These are phyloP conservation scores for Acromyrmex heyeri DNA, from an alignment of 1,140 invertebrate genomes.

Conservation along the genomic window DNA sequence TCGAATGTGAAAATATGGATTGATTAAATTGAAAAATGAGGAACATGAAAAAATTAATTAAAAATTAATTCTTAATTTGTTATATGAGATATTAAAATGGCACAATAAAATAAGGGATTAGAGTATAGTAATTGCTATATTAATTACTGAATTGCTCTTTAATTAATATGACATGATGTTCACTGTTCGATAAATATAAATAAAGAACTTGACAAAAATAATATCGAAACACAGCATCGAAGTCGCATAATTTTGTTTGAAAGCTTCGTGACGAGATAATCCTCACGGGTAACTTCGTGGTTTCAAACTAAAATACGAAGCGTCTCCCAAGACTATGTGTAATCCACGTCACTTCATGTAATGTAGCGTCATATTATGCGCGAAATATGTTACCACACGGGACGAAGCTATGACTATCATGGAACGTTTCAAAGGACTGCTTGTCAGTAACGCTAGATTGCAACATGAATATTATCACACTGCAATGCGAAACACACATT, in stretches of 20 bases:
- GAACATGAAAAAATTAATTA: not conserved
- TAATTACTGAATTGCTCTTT: not conserved
- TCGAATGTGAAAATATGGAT: not conserved
- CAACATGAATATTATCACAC: constrained; percentile 22
- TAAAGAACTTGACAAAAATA: not conserved
- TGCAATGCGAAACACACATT: not conserved
- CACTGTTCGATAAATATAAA: not conserved
- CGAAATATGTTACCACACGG: constrained; percentile 33
- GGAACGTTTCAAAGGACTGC: constrained; percentile 25
- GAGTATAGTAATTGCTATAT: not conserved
- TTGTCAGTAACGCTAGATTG: not conserved
- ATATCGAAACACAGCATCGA: not conserved
- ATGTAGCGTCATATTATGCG: constrained; percentile 55
- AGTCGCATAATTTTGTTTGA: constrained; percentile 31
- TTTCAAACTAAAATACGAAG: constrained; percentile 50
- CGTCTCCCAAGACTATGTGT: constrained; percentile 30
- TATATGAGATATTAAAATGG: not conserved
- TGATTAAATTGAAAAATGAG: not conserved
- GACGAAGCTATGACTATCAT: constrained; percentile 34
- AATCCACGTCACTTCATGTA: constrained; percentile 53
- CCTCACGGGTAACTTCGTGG: constrained; percentile 33
- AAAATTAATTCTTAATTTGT: not conserved
- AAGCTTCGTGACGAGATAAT: constrained; percentile 37
- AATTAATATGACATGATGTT: constrained; percentile 4
- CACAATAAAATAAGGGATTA: not conserved